Percentiles rank a stretch among this genome's conserved stretches.
Conservation (phyloP, 2,113 vertebrate genomes). For the Corythornis cristatus region DNA sequence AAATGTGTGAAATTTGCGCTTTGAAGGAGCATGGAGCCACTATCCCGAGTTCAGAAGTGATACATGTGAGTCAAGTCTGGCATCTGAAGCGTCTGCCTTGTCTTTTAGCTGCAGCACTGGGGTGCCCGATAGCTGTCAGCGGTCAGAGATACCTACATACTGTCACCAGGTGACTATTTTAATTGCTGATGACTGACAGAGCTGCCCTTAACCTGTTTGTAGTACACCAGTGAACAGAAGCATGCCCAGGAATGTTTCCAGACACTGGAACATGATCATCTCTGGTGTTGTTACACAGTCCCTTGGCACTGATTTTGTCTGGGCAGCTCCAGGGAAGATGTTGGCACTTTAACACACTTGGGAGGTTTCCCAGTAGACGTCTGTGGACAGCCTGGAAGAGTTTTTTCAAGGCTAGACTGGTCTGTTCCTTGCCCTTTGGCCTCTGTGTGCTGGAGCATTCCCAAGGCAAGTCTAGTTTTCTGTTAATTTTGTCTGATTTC, state of each 20-base stretch:
- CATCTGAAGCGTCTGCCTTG: background rate
- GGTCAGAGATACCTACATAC: background rate
- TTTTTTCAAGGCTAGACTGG: fast-evolving
- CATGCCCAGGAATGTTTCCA: background rate
- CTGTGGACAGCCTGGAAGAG: background rate
- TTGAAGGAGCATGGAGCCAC: background rate
- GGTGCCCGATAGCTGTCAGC: background rate
- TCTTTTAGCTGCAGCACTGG: background rate
- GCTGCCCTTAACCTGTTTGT: background rate
- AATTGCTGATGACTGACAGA: background rate
- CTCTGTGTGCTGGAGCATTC: background rate
- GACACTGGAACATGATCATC: fast-evolving
- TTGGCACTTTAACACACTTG: background rate
- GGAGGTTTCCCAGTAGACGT: background rate
- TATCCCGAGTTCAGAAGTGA: background rate
- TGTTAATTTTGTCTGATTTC: background rate
- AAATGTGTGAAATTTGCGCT: background rate
- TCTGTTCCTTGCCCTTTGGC: background rate
- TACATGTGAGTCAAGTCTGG: background rate
- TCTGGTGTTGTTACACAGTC: background rate
- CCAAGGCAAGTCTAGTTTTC: background rate
- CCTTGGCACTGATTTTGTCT: background rate
- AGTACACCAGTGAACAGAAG: background rate
- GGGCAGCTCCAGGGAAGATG: background rate
- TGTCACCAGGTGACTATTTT: background rate